Conservation (phyloP, 2,113 vertebrate genomes). For the Motacilla alba region DNA sequence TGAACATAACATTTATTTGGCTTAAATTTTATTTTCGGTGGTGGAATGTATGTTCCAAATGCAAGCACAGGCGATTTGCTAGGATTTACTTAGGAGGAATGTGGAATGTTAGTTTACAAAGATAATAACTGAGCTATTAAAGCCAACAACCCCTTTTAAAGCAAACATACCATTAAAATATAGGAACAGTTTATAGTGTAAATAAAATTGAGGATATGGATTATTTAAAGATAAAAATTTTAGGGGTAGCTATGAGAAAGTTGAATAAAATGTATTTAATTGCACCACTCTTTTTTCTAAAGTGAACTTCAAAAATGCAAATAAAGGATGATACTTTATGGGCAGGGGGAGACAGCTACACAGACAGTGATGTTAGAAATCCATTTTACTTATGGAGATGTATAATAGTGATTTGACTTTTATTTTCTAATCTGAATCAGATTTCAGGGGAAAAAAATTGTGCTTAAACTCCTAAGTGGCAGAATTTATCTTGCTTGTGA, state of each 20-base stretch:
- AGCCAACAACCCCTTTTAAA: slow-evolving; percentile 83
- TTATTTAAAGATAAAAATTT: slow-evolving; percentile 83
- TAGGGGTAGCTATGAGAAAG: slow-evolving; percentile 68
- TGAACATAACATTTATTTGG: slow-evolving; percentile 73
- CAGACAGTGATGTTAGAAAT: slow-evolving; percentile 65
- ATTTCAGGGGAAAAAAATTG: slow-evolving; percentile 37
- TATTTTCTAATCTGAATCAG: slow-evolving; percentile 62
- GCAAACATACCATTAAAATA: slow-evolving; percentile 83
- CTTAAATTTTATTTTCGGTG: slow-evolving; percentile 73
- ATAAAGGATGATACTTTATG: slow-evolving; percentile 48
- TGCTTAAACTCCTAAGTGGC: slow-evolving; percentile 55
- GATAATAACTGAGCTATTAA: slow-evolving; percentile 79
- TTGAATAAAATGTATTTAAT: slow-evolving; percentile 74
- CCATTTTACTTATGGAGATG: slow-evolving; percentile 65
- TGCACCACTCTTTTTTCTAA: slow-evolving; percentile 51
- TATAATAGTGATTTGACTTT: slow-evolving; percentile 59
- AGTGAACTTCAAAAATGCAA: slow-evolving; percentile 74
- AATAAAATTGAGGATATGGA: slow-evolving; percentile 79
- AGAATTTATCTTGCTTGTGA: slow-evolving; percentile 64
- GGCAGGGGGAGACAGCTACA: neutral
- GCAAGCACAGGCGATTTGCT: slow-evolving; percentile 62
- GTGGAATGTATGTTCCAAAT: slow-evolving; percentile 66
- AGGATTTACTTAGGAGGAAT: slow-evolving; percentile 74
- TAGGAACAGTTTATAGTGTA: slow-evolving; percentile 78
- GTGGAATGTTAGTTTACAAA: slow-evolving; percentile 77